A percentile compares a stretch with the other conserved stretches of the same genome.
Conservation (phyloP, 2,888 invertebrate genomes). For the Pristionchus mayeri region DNA sequence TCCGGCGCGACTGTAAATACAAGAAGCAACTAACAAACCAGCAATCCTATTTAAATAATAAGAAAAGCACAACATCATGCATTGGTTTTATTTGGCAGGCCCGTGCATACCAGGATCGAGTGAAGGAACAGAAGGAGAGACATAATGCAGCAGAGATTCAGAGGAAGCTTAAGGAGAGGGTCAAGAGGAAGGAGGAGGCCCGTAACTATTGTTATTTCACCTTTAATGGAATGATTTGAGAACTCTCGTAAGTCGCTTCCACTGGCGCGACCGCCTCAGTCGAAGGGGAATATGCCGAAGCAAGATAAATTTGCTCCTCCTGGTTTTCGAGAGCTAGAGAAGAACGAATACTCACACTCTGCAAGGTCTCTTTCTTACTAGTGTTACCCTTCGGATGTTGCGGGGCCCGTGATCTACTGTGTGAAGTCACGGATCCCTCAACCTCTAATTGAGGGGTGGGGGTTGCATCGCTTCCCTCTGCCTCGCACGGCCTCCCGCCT, state of each 20-base stretch:
- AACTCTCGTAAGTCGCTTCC: not conserved
- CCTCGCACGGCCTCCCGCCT: too few species aligned
- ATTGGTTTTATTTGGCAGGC: not conserved
- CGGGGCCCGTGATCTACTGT: too few species aligned
- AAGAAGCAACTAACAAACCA: too few species aligned
- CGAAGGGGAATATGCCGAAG: not conserved
- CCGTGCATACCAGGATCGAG: constrained; percentile 12
- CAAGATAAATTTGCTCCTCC: not conserved
- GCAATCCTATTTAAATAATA: too few species aligned
- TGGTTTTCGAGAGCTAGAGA: not conserved
- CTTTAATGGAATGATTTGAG: too few species aligned
- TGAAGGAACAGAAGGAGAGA: not conserved
- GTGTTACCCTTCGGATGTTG: too few species aligned
- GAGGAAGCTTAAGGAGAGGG: constrained; percentile 1
- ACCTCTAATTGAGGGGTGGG: too few species aligned
- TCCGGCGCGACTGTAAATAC: too few species aligned
- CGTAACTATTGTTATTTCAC: not conserved
- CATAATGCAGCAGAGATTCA: not conserved
- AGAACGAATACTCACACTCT: constrained; percentile 12
- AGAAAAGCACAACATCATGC: not conserved
- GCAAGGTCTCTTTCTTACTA: constrained; percentile 7
- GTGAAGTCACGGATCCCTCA: too few species aligned
- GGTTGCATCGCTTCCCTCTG: too few species aligned
- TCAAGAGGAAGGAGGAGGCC: constrained; percentile 24
- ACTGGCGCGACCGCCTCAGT: not conserved